Percentiles rank a stretch among this genome's conserved stretches.
Conservation (phyloP, 2,888 invertebrate species). For the Anaspis maculata region DNA sequence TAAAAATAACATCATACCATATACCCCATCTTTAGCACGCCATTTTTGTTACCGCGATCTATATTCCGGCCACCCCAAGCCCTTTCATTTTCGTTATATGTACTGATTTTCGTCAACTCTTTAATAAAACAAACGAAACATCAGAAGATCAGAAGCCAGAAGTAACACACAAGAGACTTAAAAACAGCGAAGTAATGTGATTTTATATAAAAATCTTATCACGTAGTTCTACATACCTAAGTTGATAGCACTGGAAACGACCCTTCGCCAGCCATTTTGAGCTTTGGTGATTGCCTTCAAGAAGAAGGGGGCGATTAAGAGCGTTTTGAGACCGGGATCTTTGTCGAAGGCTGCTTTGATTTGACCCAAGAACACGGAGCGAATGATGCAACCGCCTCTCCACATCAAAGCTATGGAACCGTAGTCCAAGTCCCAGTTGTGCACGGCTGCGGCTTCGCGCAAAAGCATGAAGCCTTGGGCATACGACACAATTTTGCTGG, state of each 20-base stretch:
- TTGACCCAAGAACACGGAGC: conserved; percentile 82
- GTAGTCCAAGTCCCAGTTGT: conserved; percentile 93
- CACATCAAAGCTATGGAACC: conserved; percentile 99
- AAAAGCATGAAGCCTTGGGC: conserved; percentile 97
- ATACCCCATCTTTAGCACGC: too few species aligned
- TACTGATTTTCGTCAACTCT: too few species aligned
- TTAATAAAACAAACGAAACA: too few species aligned
- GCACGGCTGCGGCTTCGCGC: conserved; percentile 82
- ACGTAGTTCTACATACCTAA: conserved; percentile 25
- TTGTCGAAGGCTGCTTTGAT: conserved; percentile 90
- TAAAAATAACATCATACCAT: too few species aligned
- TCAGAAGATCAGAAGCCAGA: too few species aligned
- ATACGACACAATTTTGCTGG: conserved; percentile 97
- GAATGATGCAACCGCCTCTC: conserved; percentile 98
- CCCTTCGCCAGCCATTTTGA: conserved; percentile 78
- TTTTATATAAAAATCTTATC: too few species aligned
- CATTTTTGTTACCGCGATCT: too few species aligned
- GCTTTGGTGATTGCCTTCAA: conserved; percentile 70
- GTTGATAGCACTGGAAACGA: conserved; percentile 58
- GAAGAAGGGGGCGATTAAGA: conserved; percentile 92
- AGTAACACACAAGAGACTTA: too few species aligned
- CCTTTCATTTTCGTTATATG: too few species aligned
- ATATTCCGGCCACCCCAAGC: too few species aligned
- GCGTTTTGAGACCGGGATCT: conserved; percentile 75
- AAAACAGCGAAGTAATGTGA: too few species aligned